A percentile compares a stretch with the other conserved stretches of the same genome.
Conservation (phyloP, 2,797 vertebrate genomes). For the Buceros bicornis region DNA sequence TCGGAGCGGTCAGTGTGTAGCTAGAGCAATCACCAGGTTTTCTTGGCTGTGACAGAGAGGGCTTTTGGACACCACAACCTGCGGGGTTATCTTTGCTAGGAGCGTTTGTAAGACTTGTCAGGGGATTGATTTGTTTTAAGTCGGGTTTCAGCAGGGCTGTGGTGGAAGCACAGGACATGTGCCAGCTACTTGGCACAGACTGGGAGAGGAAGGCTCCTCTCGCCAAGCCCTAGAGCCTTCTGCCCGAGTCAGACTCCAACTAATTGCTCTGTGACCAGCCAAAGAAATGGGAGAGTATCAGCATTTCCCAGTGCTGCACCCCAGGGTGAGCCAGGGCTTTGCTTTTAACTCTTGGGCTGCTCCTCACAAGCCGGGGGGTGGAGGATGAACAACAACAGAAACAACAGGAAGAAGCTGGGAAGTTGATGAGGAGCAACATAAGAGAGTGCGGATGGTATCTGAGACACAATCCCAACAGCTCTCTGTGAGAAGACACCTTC, state of each 20-base stretch:
- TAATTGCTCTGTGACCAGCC: not conserved
- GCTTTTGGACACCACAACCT: not conserved
- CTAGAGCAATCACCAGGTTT: not conserved
- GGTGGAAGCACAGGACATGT: not conserved
- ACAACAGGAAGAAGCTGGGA: not conserved
- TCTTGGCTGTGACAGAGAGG: not conserved
- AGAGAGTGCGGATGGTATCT: not conserved
- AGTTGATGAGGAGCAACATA: not conserved
- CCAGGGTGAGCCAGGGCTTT: not conserved
- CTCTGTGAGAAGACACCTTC: not conserved
- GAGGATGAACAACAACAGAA: not conserved
- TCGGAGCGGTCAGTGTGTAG: not conserved
- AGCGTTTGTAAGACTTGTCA: not conserved
- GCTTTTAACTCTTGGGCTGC: not conserved
- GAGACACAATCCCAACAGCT: not conserved
- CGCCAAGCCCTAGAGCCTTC: not conserved
- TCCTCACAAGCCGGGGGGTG: not conserved
- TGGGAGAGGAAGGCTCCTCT: not conserved
- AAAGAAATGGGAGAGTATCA: not conserved
- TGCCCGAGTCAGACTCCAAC: not conserved
- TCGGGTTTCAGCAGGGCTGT: not conserved
- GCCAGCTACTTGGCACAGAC: not conserved
- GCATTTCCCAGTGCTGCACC: not conserved
- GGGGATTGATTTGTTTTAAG: constrained; percentile 3
- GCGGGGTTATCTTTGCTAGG: not conserved